Evolutionary conservation across 2,113 vertebrate genomes (phyloP), one percentile per base, ranked within the genome.

Genomic region (Arizona elegans): DNA sequence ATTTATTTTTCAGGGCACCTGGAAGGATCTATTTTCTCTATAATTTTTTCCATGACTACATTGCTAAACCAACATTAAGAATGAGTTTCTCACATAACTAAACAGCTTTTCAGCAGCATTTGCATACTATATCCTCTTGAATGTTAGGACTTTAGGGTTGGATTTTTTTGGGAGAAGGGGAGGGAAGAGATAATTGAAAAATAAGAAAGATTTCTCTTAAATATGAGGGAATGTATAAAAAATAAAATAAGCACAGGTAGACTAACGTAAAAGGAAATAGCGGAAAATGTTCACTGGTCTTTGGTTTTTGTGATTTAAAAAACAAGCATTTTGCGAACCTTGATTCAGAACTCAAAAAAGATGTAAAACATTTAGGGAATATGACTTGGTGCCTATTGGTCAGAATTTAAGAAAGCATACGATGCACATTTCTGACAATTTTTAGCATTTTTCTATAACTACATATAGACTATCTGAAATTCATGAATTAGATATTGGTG

Each of bases 31-130:
- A 29, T 95, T 93, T 93, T 95, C 96, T 95, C 95, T 93, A 94
- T 92, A 75, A 86, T 97, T 97, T 97, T 96, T 94, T 93, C 93
- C 93, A 86, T 94, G 96, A 95, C 93, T 75, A 97, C 96, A 96
- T 97, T 97, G 93, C 92, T 93, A 50, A 75, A 85, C 92, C 94
- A 75, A 55, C 95, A 97, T 97, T 97, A 97, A 97, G 97, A 97
- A 98, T 97, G 97, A 97, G 97, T 98, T 98, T 98, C 97, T 97
- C 98, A 98, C 98, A 97, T 97, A 98, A 98, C 96, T 96, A 96
- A 98, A 96, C 97, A 97, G 96, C 97, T 98, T 98, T 98, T 98
- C 95, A 98, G 97, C 96, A 1, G 90, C 94, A 89, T 97, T 98
- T 95, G 95, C 95, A 96, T 97, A 97, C 97, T 97, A 97, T 97